These are phyloP conservation scores for Pedionomus torquatus DNA, from an alignment of 2,113 vertebrate species.

Conservation along the genomic window DNA sequence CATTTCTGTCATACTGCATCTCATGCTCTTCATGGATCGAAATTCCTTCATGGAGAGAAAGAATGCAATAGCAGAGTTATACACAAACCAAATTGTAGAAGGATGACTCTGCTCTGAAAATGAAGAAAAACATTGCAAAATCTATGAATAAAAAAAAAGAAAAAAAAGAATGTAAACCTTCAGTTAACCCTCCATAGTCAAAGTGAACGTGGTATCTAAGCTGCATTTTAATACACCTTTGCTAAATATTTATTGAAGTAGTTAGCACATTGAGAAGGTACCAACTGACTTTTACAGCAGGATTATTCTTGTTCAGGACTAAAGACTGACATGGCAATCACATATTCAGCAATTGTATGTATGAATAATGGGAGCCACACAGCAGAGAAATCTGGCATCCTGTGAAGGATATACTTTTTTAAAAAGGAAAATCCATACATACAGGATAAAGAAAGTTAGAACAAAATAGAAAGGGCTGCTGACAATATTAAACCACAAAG, in stretches of 20 bases:
- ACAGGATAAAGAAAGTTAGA: background rate
- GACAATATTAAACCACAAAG: background rate
- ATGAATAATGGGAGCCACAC: background rate
- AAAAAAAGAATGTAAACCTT: background rate
- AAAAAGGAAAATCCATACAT: background rate
- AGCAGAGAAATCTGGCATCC: background rate
- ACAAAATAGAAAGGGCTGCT: background rate
- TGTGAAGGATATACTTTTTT: background rate
- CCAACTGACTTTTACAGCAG: background rate
- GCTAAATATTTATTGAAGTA: background rate
- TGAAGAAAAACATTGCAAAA: background rate
- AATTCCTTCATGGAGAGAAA: background rate
- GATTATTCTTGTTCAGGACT: background rate
- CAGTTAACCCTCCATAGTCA: background rate
- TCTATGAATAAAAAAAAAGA: background rate
- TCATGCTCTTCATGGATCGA: background rate
- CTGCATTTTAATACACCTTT: background rate
- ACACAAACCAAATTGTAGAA: background rate
- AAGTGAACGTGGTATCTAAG: background rate
- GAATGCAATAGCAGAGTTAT: background rate
- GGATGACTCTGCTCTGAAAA: background rate
- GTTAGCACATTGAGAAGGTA: background rate
- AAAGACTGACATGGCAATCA: background rate
- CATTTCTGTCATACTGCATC: background rate
- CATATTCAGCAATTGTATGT: background rate